Percentiles rank a stretch among this genome's conserved stretches.
phyloP scores from a whole-genome alignment of 2,113 vertebrate species.

The Phyllostomus discolor region DNA sequence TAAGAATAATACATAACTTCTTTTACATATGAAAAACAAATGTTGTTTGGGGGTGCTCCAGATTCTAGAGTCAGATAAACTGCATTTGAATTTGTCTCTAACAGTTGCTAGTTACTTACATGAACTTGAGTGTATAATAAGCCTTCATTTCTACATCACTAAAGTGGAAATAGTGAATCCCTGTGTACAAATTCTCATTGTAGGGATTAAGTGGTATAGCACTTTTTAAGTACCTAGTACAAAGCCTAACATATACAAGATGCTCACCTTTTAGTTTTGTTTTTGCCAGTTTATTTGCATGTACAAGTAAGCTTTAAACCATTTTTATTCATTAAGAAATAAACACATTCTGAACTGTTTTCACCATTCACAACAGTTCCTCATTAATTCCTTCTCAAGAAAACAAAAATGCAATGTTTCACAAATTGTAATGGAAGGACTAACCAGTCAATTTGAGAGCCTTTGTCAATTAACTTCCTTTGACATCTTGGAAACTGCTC shows the following conservation, averaged over 20 bases:
- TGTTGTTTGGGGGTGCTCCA: not conserved
- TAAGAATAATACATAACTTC: not conserved
- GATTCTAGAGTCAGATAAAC: not conserved
- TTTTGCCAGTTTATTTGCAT: not conserved
- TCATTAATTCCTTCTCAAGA: conserved; percentile 30
- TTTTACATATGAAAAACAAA: conserved; percentile 11
- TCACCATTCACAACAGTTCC: not conserved
- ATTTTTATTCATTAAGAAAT: conserved; percentile 39
- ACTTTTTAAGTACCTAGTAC: not conserved
- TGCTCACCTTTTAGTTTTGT: not conserved
- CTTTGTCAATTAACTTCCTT: not conserved
- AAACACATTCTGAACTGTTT: not conserved
- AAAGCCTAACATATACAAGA: not conserved
- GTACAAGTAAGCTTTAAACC: not conserved
- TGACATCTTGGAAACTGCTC: conserved; percentile 14
- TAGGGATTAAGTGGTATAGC: not conserved
- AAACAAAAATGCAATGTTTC: conserved; percentile 23
- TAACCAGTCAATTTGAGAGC: conserved; percentile 5
- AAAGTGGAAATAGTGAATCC: conserved; percentile 9
- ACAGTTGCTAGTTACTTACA: not conserved
- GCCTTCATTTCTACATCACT: not conserved
- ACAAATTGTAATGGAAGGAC: not conserved
- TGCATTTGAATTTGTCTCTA: conserved; percentile 29
- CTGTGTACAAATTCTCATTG: not conserved
- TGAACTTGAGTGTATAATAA: conserved; percentile 15